A percentile compares a stretch with the other conserved stretches of the same genome.
Evolutionary conservation across 2,113 vertebrate species (phyloP).

Genomic region (Trogon melanurus): DNA sequence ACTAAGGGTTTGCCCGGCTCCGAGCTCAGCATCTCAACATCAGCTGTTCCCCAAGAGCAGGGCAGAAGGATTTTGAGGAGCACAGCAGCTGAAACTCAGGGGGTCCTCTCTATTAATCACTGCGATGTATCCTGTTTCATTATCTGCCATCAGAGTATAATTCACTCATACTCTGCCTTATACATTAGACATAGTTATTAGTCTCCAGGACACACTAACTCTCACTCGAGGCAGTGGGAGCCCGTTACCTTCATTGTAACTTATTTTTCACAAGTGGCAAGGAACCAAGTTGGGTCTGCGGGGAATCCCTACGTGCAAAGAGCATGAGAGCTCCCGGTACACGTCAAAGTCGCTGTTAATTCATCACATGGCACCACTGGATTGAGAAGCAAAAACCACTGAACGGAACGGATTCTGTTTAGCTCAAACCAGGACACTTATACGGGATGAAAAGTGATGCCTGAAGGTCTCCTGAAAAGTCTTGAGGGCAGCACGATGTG

Average conservation of each 20-base stretch:
- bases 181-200: not conserved
- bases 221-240: not conserved
- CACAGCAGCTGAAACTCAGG: not conserved
- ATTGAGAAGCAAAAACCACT: too few relatives aligned
- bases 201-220: not conserved
- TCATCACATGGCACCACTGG: not conserved
- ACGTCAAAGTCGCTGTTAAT: not conserved
- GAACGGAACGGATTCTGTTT: too few relatives aligned
- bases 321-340: accelerated
- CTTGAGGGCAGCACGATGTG: accelerated
- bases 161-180: not conserved
- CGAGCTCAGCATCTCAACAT: not conserved
- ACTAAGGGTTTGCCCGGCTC: not conserved
- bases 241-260: accelerated
- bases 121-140: not conserved
- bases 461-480: not conserved
- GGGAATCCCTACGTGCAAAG: not conserved
- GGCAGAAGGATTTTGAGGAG: not conserved
- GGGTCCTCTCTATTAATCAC: not conserved
- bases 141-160: not conserved
- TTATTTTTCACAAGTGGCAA: not conserved
- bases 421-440: too few relatives aligned
- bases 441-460: accelerated
- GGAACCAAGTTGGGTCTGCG: not conserved
- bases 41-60: not conserved